Conservation (phyloP, 64 coral and sea anemone species). For the Hydrozoanthus tunicans region DNA sequence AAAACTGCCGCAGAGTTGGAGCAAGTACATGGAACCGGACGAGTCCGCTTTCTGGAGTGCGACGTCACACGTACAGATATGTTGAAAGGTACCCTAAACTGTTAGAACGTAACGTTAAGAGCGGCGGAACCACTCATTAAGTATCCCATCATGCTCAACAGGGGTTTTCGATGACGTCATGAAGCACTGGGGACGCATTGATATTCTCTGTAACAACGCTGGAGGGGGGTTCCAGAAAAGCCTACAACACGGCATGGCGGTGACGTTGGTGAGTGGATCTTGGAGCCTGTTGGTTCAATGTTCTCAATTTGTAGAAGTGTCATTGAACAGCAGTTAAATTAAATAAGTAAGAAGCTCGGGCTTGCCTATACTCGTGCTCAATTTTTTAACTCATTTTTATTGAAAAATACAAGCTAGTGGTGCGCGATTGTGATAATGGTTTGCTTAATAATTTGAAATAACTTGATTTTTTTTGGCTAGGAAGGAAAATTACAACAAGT, state of each 20-base stretch:
- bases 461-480: too few species aligned
- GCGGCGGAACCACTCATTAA: not conserved
- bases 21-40: not conserved
- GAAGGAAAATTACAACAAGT: too few species aligned
- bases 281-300: not conserved
- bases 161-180: not conserved
- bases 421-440: too few species aligned
- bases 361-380: too few species aligned
- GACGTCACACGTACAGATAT: not conserved
- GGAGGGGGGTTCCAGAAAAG: not conserved
- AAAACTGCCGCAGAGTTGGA: not conserved
- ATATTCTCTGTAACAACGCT: constrained; percentile 19
- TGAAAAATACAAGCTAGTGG: too few species aligned
- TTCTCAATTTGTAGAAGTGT: too few species aligned
- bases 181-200: not conserved
- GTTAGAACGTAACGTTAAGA: not conserved
- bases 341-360: too few species aligned
- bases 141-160: not conserved
- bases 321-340: too few species aligned
- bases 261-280: not conserved
- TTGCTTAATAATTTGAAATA: too few species aligned
- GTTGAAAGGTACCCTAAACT: not conserved
- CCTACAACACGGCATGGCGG: not conserved
- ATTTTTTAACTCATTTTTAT: too few species aligned
- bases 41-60: not conserved